Conservation (phyloP, 2,797 vertebrate species). For the Fratercula arctica region DNA sequence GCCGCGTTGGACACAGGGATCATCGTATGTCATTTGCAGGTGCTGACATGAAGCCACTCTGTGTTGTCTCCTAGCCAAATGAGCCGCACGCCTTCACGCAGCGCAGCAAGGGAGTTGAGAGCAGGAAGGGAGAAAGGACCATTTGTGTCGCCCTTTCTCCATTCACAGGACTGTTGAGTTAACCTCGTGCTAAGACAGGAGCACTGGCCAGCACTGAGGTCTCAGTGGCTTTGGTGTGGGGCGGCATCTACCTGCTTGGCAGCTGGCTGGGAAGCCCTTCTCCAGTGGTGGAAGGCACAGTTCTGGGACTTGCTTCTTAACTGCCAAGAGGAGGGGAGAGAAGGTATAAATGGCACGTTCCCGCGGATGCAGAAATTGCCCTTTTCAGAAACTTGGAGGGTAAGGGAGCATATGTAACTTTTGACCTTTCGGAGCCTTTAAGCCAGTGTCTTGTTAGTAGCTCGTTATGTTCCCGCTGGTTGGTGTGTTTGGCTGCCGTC, state of each 20-base stretch:
- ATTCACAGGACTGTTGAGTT: not conserved
- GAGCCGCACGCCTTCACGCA: not conserved
- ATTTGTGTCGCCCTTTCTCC: not conserved
- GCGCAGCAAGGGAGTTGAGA: not conserved
- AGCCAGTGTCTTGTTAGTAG: slow-evolving; percentile 11
- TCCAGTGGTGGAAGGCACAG: not conserved
- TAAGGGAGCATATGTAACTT: not conserved
- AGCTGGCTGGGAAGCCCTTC: not conserved
- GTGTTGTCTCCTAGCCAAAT: not conserved
- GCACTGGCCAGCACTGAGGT: not conserved
- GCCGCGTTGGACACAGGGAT: fast-evolving
- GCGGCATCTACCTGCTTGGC: not conserved
- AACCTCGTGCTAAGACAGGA: not conserved
- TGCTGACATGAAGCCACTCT: not conserved
- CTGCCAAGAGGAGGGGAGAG: not conserved
- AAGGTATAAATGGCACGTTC: not conserved
- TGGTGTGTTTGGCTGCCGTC: not conserved
- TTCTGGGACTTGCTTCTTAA: not conserved
- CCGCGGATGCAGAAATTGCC: not conserved
- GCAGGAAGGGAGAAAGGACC: not conserved
- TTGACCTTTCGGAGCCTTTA: slow-evolving; percentile 40
- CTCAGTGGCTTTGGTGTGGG: not conserved
- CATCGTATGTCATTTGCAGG: not conserved
- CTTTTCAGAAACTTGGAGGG: not conserved
- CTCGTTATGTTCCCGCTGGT: not conserved